phyloP scores from a whole-genome alignment of 2,113 vertebrate genomes.

The Hepsetus odoe region DNA sequence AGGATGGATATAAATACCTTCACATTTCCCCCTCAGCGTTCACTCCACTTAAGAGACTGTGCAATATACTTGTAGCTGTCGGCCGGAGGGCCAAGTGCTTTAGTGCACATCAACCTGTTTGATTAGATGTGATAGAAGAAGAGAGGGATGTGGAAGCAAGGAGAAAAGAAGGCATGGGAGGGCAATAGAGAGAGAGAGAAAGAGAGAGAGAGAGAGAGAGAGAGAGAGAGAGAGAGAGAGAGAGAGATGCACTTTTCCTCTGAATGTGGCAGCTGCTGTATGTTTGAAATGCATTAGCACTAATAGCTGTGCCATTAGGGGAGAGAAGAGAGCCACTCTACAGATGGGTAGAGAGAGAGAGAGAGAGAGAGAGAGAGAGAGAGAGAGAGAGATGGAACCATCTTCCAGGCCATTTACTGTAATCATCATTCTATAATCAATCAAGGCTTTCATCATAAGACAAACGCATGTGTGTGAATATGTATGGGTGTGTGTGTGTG shows the following conservation, averaged over 20 bases:
- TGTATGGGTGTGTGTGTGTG: slow-evolving; percentile 12
- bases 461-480: slow-evolving; percentile 57
- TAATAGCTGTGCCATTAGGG: slow-evolving; percentile 89
- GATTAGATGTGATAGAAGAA: slow-evolving; percentile 43
- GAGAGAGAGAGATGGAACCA: slow-evolving; percentile 69
- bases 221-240: slow-evolving; percentile 58
- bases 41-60: not conserved
- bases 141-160: slow-evolving; percentile 51
- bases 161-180: slow-evolving; percentile 16
- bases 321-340: slow-evolving; percentile 74
- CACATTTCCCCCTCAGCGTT: not conserved
- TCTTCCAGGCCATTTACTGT: slow-evolving; percentile 84
- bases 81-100: slow-evolving; percentile 6
- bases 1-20: not conserved
- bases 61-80: slow-evolving; percentile 21
- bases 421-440: slow-evolving; percentile 81
- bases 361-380: slow-evolving; percentile 56
- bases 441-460: slow-evolving; percentile 82
- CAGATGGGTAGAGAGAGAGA: slow-evolving; percentile 82
- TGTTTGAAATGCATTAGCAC: slow-evolving; percentile 87
- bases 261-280: slow-evolving; percentile 84
- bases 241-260: slow-evolving; percentile 74
- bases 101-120: slow-evolving; percentile 18
- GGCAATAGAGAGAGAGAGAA: slow-evolving; percentile 49
- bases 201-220: slow-evolving; percentile 51